phyloP scores from a whole-genome alignment of 2,797 vertebrate genomes.

The Sitta carolinensis region DNA sequence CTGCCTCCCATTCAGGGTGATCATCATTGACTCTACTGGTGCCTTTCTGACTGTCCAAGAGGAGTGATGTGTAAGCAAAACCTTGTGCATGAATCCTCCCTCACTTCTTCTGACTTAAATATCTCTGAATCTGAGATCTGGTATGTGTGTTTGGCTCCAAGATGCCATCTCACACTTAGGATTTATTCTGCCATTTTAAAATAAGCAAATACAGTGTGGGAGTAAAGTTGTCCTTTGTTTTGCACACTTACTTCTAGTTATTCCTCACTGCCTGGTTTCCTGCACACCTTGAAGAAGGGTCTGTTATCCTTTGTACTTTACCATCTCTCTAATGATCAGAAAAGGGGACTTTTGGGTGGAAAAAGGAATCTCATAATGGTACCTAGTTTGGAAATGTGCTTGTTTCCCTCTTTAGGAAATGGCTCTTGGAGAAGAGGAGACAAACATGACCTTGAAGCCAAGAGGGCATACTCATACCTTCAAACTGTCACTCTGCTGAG shows the following conservation, averaged over 20 bases:
- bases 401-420: slow-evolving; percentile 82
- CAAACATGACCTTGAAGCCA: slow-evolving; percentile 88
- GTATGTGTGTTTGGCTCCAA: not conserved
- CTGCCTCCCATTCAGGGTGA: not conserved
- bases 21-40: not conserved
- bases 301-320: not conserved
- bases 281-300: not conserved
- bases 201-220: not conserved
- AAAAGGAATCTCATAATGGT: slow-evolving; percentile 40
- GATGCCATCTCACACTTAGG: not conserved
- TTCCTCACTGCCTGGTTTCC: not conserved
- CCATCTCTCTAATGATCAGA: not conserved
- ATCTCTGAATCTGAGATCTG: not conserved
- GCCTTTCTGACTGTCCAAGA: not conserved
- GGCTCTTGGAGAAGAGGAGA: slow-evolving; percentile 96
- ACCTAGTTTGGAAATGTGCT: slow-evolving; percentile 63
- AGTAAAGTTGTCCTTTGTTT: not conserved
- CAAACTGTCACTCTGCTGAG: slow-evolving; percentile 93
- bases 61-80: not conserved
- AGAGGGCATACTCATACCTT: slow-evolving; percentile 88
- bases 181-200: not conserved
- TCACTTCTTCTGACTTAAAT: not conserved
- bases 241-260: not conserved
- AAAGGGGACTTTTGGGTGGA: not conserved
- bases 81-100: not conserved